Evolutionary conservation across 2,113 vertebrate genomes (phyloP).

Genomic region (Elaphurus davidianus): DNA sequence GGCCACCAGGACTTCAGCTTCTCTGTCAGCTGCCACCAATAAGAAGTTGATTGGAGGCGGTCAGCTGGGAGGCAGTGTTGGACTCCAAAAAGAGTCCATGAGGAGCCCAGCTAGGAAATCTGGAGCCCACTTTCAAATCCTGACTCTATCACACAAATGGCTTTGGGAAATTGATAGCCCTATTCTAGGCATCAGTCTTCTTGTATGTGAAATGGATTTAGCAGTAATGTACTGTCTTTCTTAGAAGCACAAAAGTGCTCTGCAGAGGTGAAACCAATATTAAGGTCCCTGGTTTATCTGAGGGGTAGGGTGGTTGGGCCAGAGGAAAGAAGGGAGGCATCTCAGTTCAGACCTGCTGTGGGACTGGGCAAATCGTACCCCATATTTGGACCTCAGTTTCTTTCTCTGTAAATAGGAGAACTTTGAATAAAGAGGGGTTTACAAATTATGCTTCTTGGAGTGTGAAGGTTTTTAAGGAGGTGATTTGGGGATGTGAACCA

Average conservation of each 20-base stretch:
- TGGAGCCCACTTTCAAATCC: neutral
- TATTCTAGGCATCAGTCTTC: neutral
- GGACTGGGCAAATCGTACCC: neutral
- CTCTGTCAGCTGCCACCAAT: neutral
- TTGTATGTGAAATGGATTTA: neutral
- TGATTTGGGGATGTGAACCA: neutral
- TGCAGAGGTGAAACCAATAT: neutral
- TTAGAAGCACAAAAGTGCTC: neutral
- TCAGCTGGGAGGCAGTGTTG: neutral
- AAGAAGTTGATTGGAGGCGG: neutral
- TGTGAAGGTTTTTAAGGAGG: neutral
- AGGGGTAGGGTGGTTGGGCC: neutral
- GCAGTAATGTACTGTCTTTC: neutral
- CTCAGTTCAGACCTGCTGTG: neutral
- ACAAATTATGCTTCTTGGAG: neutral
- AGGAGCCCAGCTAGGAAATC: neutral
- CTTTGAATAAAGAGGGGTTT: neutral
- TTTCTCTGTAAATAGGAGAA: neutral
- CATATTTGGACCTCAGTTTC: neutral
- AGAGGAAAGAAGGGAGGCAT: neutral
- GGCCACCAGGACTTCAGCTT: neutral
- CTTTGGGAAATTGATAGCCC: neutral
- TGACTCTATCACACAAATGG: neutral
- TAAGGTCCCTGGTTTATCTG: neutral
- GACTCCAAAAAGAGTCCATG: neutral